A percentile compares a stretch with the other conserved stretches of the same genome.
phyloP scores from a whole-genome alignment of 2,888 invertebrate species.

The Nephrocerus scutellatus region DNA sequence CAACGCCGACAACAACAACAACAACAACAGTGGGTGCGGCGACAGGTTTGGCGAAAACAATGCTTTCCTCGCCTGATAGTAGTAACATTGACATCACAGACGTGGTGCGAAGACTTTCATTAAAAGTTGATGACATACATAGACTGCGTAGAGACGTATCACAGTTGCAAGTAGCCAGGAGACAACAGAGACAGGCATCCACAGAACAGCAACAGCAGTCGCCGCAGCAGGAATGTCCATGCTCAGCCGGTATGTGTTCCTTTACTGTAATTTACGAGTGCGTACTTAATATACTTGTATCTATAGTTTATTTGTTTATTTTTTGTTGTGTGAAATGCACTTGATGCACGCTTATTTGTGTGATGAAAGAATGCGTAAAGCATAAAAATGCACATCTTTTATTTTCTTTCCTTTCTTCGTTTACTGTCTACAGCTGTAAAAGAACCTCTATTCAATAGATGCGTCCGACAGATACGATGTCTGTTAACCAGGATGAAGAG shows the following conservation, averaged over 20 bases:
- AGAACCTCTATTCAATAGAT: no score
- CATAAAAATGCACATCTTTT: no score
- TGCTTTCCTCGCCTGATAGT: neutral
- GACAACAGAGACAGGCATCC: slow-evolving; percentile 45
- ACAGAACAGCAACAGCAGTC: slow-evolving; percentile 21
- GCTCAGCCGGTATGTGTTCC: slow-evolving; percentile 64
- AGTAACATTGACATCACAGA: slow-evolving; percentile 28
- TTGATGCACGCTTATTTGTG: no score
- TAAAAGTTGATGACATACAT: slow-evolving; percentile 42
- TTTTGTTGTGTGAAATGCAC: no score
- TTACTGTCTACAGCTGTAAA: no score
- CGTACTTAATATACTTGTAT: neutral
- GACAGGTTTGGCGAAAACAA: slow-evolving; percentile 1
- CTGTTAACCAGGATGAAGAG: no score
- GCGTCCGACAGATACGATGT: no score
- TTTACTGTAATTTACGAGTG: no score
- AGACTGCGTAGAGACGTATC: slow-evolving; percentile 47
- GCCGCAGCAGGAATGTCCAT: slow-evolving; percentile 54
- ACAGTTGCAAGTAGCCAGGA: slow-evolving; percentile 42
- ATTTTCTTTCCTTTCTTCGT: no score
- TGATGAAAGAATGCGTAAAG: no score
- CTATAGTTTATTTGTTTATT: neutral
- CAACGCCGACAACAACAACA: slow-evolving; percentile 15
- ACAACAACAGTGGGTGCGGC: slow-evolving; percentile 4
- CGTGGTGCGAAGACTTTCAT: slow-evolving; percentile 36